Evolutionary conservation across 2,888 invertebrate species (phyloP), one percentile per base, ranked within the genome.

Genomic region (Tethea ocularis): DNA sequence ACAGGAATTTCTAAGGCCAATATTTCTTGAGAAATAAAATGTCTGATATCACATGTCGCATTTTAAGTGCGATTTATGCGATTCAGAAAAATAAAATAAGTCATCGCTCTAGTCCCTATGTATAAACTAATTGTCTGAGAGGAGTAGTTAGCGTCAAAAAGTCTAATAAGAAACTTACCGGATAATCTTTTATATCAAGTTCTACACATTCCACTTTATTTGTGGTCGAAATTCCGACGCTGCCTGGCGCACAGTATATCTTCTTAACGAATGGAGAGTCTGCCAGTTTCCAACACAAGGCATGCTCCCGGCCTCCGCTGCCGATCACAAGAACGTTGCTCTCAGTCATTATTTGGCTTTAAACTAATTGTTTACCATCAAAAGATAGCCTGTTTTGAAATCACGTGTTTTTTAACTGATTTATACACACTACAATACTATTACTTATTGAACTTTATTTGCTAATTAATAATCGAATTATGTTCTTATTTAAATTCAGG

Each of bases 221-320:
- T n/a, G 95, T 91, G 64, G 94, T 89, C 36, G 93, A 93, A 63
- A 98, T 98, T 22, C 98, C 99, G 74, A 95, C 95, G 90, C 98
- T 99, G 36, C 99, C 99, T 15, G 99, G 99, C 26, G 97, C 94
- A 51, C 96, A 97, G 84, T 93, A 98, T 65, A 99, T 95, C 66
- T 94, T 93, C 55, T 94, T 88, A 24, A 98, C 95, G 80, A 94
- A 87, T 15, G 94, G 81, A 52, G 98, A 98, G 83, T 98, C 96
- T 0, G 97, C 93, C 51, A 99, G 89, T 90, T 98, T 98, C 98
- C 98, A 99, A 74, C 97, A 96, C 75, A 99, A 94, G 5, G 98
- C 98, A 92, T 99, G 99, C 89, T 99, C 99, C 70, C 99, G 95
- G 3, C 98, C 99, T 46, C 99, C 99, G 83, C 96, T 94, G 17